Conservation (phyloP, 2,797 vertebrate genomes). For the Ctenosaura bakeri region DNA sequence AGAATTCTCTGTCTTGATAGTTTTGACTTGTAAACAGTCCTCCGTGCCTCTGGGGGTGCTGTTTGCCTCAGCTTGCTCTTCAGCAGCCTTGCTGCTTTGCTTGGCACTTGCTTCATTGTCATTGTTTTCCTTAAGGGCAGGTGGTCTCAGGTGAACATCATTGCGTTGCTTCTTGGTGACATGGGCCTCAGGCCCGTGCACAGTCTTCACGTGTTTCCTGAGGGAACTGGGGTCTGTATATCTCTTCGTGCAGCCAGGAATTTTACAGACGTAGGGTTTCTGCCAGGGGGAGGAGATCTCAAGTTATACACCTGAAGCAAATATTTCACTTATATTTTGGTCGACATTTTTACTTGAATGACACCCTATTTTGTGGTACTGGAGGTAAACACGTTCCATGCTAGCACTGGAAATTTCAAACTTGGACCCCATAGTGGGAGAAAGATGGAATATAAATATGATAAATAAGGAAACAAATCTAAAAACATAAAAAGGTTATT, state of each 20-base stretch:
- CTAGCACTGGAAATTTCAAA: not conserved
- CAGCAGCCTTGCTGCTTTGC: slow-evolving; percentile 79
- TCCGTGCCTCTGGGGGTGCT: slow-evolving; percentile 86
- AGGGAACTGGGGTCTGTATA: slow-evolving; percentile 99
- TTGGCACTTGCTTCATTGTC: slow-evolving; percentile 88
- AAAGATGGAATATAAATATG: no score
- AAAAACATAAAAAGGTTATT: no score
- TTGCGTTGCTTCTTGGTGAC: slow-evolving; percentile 97
- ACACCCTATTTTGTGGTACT: not conserved
- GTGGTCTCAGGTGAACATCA: slow-evolving; percentile 85
- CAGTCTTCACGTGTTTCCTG: slow-evolving; percentile 97
- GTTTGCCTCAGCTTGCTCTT: slow-evolving; percentile 86
- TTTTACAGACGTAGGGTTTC: slow-evolving; percentile 99
- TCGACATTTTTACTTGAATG: slow-evolving; percentile 5
- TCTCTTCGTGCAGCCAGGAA: slow-evolving; percentile 96
- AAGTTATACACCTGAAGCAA: slow-evolving; percentile 56
- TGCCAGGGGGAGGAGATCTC: slow-evolving; percentile 73
- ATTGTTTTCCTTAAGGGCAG: slow-evolving; percentile 87
- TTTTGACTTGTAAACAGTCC: slow-evolving; percentile 90
- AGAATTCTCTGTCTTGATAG: slow-evolving; percentile 95
- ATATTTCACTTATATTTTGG: slow-evolving; percentile 38
- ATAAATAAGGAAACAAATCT: no score
- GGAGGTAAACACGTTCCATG: not conserved
- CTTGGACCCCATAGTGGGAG: not conserved
- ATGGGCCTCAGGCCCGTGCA: slow-evolving; percentile 97